Percentiles rank a stretch among this genome's conserved stretches.
Evolutionary conservation across 1,140 invertebrate genomes (phyloP).

Genomic region (Popillia japonica): DNA sequence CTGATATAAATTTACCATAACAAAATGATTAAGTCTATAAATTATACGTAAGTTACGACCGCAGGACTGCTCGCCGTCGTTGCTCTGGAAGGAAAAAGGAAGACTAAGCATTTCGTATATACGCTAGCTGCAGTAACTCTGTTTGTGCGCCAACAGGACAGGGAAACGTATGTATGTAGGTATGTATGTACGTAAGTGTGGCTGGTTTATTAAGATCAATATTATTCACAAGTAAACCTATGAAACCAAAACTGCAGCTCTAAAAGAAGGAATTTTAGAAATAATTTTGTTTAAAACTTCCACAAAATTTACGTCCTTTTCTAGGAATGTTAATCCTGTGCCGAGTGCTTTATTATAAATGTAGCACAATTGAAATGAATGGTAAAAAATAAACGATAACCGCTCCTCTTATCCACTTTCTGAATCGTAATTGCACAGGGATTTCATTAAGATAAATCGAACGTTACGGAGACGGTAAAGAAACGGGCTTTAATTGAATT

Average conservation of each 20-base stretch:
- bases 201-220: conserved; percentile 29
- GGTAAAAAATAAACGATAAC: neutral
- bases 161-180: no score
- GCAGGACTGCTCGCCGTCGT: neutral
- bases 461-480: conserved; percentile 9
- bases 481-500: conserved; percentile 29
- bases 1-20: conserved; percentile 30
- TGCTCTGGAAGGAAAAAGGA: neutral
- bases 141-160: neutral
- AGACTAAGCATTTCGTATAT: neutral
- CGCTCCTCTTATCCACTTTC: neutral
- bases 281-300: neutral
- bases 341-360: conserved; percentile 16
- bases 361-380: conserved; percentile 7
- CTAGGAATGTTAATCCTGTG: neutral
- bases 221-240: neutral
- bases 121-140: neutral
- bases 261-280: neutral
- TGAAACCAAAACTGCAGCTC: no score
- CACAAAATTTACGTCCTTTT: neutral
- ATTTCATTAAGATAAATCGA: conserved; percentile 29
- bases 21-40: conserved; percentile 29
- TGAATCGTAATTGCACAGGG: conserved; percentile 22
- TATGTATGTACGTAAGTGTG: no score
- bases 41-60: conserved; percentile 29